Base-by-base conservation (phyloP, 35 echinoderm and acorn worm species). In the Holothuria glaberrima region DNA sequence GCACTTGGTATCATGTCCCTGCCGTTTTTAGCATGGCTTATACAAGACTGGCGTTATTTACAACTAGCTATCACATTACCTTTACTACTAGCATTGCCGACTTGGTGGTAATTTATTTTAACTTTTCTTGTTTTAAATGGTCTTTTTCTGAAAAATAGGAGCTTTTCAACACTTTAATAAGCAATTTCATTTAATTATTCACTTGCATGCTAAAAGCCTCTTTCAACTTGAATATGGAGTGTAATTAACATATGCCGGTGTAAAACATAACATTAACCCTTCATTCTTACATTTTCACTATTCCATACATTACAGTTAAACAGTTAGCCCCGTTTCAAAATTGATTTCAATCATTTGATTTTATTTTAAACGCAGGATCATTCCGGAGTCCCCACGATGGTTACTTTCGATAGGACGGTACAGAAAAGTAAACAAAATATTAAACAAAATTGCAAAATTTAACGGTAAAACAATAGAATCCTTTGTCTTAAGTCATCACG, bases 61-160 rank as follows among this genome's bases (percentile, higher is more conserved):
- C 96, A 98, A 61, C 84, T 98, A 41, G 90, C 93, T 27, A 93
- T 98, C 63, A 86, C 96, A 16, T 65, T 98, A 80, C 96, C 96
- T 14, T 76, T 86, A 13, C 60, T 93, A 4, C 82, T 98, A 48
- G 88, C 96, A 0, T 46, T 98, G 27, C 94, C 94, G 17, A 33
- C 90, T 3, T 92, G 90, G 90, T 95, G 94, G 94, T 95, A 90
- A 90, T 61, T 41, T 41, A 7, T n/a, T n/a, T n/a, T n/a, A n/a
- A n/a, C n/a, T n/a, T n/a, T n/a, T n/a, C n/a, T n/a, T 41, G 36
- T 41, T 41, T 41, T 41, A 41, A 41, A 41, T 33, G 34, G 17
- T 21, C 19, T 75, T 2, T 65, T 41, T 41, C 7, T 2, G 36
- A 4, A 41, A 41, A 41, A 41, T 7, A 4, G 2, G 36, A 41